A percentile compares a stretch with the other conserved stretches of the same genome.
phyloP scores from a whole-genome alignment of 2,797 vertebrate genomes.

The Coranthus polyacanthus region DNA sequence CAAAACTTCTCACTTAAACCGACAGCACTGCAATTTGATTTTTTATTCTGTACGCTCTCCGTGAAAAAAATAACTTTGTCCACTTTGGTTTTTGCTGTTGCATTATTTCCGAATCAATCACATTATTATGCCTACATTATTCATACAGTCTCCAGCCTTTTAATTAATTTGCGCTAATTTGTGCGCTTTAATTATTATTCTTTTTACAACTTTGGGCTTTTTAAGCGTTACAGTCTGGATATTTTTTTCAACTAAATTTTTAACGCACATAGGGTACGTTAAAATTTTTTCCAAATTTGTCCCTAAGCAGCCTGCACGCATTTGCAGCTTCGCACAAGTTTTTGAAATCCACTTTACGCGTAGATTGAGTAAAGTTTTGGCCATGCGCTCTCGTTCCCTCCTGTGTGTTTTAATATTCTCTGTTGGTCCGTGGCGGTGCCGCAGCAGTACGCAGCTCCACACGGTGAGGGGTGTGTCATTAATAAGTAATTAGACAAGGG shows the following conservation, averaged over 20 bases:
- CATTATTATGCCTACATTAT: too few relatives aligned
- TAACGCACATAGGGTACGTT: too few relatives aligned
- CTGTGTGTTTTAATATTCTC: slow-evolving; percentile 13
- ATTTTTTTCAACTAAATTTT: too few relatives aligned
- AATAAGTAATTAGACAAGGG: slow-evolving; percentile 97
- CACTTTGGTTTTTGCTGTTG: not conserved
- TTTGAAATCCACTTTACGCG: not conserved
- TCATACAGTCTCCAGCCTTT: not conserved
- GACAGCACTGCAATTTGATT: not conserved
- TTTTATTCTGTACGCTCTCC: too few relatives aligned
- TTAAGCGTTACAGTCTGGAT: too few relatives aligned
- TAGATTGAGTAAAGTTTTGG: slow-evolving; percentile 38
- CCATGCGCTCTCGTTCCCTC: not conserved
- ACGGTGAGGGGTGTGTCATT: slow-evolving; percentile 92
- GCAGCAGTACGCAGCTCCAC: slow-evolving; percentile 79
- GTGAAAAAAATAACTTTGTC: too few relatives aligned
- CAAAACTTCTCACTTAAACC: slow-evolving; percentile 1
- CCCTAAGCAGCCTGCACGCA: not conserved
- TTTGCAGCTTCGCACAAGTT: not conserved
- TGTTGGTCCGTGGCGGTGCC: slow-evolving; percentile 54
- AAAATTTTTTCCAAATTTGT: too few relatives aligned
- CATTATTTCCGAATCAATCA: too few relatives aligned
- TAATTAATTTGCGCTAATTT: too few relatives aligned
- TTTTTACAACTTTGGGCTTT: not conserved
- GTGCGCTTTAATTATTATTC: not conserved